Evolutionary conservation across 1,140 invertebrate genomes (phyloP), one percentile per base, ranked within the genome.

Genomic region (Sinonovacula constricta): DNA sequence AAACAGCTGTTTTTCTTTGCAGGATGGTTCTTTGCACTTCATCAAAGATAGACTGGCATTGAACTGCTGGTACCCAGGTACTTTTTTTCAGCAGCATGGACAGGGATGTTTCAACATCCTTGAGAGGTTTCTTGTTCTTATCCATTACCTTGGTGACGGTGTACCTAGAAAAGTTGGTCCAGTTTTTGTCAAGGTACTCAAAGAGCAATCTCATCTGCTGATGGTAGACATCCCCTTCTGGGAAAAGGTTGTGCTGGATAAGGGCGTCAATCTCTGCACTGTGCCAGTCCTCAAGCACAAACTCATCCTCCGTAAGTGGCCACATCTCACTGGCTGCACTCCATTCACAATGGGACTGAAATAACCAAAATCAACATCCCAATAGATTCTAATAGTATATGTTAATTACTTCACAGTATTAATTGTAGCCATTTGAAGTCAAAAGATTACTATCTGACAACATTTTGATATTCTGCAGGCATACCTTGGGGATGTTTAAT

Each of bases 31-130:
- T 7, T 10, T 18, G 7, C 7, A 18, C 18, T 10, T 28, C 65
- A 5, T 80, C 60, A 26, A 70, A n/a, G 1, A 22, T 60, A n/a
- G 67, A 56, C 18, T 34, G 57, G 1, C 51, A 70, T 66, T 83
- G 51, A 14, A 75, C 24, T 0, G 81, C 83, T 33, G 88, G 88
- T 36, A 89, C 59, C 88, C 88, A 90, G 15, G 53, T 59, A 33
- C 80, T 28, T 10, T 71, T 79, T 54, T 79, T 65, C 30, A 88
- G 79, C 54, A 78, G 57, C 3, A 87, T 79, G 34, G 79, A 74
- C 59, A 88, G 85, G 2, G 87, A 88, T 0, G 84, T 79, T 4
- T 81, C 76, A 4, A 75, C 53, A 5, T 85, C 79, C 12, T 68
- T 26, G 7, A 62, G 31, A 4, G 31, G 39, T 22, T 54, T 56